Evolutionary conservation across 2,888 invertebrate species (phyloP).

Genomic region (Augochlorella aurata): DNA sequence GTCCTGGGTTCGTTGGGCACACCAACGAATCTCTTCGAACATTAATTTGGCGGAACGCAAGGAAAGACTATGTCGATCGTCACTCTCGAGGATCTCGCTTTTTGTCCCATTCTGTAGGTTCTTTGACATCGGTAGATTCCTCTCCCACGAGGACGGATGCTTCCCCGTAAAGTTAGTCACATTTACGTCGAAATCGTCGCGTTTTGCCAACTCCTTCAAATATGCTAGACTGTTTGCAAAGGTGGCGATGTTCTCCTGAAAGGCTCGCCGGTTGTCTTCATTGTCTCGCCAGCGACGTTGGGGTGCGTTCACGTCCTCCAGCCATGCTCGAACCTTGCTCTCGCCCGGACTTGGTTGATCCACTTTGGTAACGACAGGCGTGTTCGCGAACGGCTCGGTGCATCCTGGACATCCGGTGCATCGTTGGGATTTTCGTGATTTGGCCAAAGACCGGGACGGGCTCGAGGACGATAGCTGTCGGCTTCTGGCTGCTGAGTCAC

Average conservation of each 20-base stretch:
- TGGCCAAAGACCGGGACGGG: slow-evolving; percentile 67
- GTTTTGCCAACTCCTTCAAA: slow-evolving; percentile 68
- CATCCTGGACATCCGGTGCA: slow-evolving; percentile 89
- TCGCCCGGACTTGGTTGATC: slow-evolving; percentile 74
- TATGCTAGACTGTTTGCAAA: slow-evolving; percentile 70
- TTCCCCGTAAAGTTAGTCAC: slow-evolving; percentile 26
- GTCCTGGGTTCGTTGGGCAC: slow-evolving; percentile 45
- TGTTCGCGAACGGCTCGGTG: slow-evolving; percentile 73
- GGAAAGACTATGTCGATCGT: slow-evolving; percentile 74
- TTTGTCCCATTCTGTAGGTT: slow-evolving; percentile 73
- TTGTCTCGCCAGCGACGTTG: slow-evolving; percentile 74
- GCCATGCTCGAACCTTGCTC: slow-evolving; percentile 79
- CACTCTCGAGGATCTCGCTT: slow-evolving; percentile 77
- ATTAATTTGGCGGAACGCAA: slow-evolving; percentile 77
- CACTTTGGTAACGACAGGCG: slow-evolving; percentile 63
- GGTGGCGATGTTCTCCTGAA: slow-evolving; percentile 65
- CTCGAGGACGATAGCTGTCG: slow-evolving; percentile 61
- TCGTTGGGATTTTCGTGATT: slow-evolving; percentile 82
- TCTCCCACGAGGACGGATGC: slow-evolving; percentile 69
- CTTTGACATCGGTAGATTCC: slow-evolving; percentile 71
- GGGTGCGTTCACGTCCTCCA: slow-evolving; percentile 78
- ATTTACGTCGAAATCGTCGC: slow-evolving; percentile 63
- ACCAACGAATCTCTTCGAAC: slow-evolving; percentile 73
- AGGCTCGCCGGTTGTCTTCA: slow-evolving; percentile 64
- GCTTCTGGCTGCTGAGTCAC: slow-evolving; percentile 59